Evolutionary conservation across 2,888 invertebrate species (phyloP).

Genomic region (Griposia aprilina): DNA sequence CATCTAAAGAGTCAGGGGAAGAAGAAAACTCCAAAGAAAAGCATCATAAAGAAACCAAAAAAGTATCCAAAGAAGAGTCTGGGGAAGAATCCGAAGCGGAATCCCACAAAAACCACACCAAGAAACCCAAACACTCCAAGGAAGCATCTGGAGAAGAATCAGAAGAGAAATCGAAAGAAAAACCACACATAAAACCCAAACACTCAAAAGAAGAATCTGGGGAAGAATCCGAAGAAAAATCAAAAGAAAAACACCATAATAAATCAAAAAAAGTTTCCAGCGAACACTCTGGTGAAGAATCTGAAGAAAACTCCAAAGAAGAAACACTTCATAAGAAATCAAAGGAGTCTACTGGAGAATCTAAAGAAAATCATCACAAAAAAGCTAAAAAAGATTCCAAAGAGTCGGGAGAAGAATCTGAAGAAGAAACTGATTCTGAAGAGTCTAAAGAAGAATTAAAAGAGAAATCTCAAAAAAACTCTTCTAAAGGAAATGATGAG

Average conservation of each 20-base stretch:
- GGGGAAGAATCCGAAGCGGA: neutral
- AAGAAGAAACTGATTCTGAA: slow-evolving; percentile 17
- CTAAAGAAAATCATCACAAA: slow-evolving; percentile 27
- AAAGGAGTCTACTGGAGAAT: slow-evolving; percentile 37
- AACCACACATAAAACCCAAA: neutral
- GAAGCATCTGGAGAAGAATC: slow-evolving; percentile 35
- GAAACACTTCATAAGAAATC: neutral
- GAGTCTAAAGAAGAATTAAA: slow-evolving; percentile 34
- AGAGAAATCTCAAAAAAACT: slow-evolving; percentile 27
- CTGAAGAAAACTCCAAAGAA: slow-evolving; percentile 20
- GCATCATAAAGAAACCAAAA: slow-evolving; percentile 9
- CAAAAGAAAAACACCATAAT: neutral
- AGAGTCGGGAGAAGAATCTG: slow-evolving; percentile 19
- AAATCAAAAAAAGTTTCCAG: neutral
- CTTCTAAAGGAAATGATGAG: slow-evolving; percentile 2
- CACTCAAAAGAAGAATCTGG: neutral
- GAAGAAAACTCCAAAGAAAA: slow-evolving; percentile 30
- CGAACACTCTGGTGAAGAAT: slow-evolving; percentile 29
- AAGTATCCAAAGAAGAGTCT: slow-evolving; percentile 5
- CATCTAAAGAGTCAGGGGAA: slow-evolving; percentile 16
- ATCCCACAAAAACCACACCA: slow-evolving; percentile 13
- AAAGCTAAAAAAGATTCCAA: slow-evolving; percentile 23
- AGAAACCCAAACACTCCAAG: neutral
- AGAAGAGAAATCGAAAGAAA: slow-evolving; percentile 7
- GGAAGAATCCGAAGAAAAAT: neutral